Base-by-base conservation (phyloP, 2,797 vertebrate genomes). In the Enteromius radiatus region DNA sequence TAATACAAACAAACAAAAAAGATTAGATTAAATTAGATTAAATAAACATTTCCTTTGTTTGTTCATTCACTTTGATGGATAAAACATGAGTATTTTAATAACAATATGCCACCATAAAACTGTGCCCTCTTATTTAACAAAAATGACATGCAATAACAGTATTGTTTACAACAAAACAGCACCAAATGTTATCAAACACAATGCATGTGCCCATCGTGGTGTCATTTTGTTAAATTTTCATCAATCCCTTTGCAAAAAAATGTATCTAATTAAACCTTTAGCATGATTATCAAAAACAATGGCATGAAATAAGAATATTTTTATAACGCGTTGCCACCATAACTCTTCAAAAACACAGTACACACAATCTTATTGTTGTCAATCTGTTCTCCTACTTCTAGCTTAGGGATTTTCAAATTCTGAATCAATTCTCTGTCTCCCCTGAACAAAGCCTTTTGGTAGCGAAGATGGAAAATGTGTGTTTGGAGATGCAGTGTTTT, bases 341-440 rank as follows among this genome's bases (percentile, higher is more conserved):
- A 74, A 74, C 73, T 28, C 69, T 73, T 73, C 1, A 9, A 36
- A 59, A 45, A 63, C 45, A 49, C 43, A 19, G 56, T 14, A 31
- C 14, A 63, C 21, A 45, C 23, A 3, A 21, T 73, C 56, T 47
- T 64, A 64, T 63, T 81, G 54, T 64, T 49, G 56, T 81, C 79
- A 74, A 21, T 94, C 94, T 94, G 69, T 64, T 74, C 17, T 76
- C 36, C 38, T 45, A 26, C 41, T 70, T 70, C 41, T 23, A 47
- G 67, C 52, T 83, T 71, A 49, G 52, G 52, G 41, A 61, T 71
- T 86, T 77, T 73, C 61, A 69, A 82, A 83, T 83, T 79, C 56
- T 92, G 95, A 93, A 94, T 92, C 92, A 94, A 91, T 90, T 94
- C 31, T 61, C 54, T 56, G 82, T 71, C 65, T 85, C 78, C 67